Percentiles rank a stretch among this genome's conserved stretches.
Evolutionary conservation across 2,797 vertebrate species (phyloP).

Genomic region (Pygocentrus nattereri): DNA sequence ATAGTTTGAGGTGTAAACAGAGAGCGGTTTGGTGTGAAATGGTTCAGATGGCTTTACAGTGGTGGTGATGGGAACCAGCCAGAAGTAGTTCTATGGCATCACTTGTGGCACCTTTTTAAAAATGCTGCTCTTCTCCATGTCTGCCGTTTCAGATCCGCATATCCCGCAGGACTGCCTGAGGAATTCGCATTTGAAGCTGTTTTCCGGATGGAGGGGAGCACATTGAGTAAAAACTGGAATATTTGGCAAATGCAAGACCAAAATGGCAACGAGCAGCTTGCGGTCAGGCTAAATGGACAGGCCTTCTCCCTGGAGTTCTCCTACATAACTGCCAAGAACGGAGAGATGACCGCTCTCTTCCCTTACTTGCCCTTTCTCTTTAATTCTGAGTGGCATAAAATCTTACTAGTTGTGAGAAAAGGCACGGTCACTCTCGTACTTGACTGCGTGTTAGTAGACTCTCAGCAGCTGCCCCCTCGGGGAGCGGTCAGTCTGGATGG

Average conservation of each 20-base stretch:
- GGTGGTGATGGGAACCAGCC: too few relatives aligned
- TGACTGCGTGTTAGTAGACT: constrained; percentile 82
- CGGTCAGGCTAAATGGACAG: constrained; percentile 85
- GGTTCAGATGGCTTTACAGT: too few relatives aligned
- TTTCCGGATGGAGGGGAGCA: constrained; percentile 86
- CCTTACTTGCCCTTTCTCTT: constrained; percentile 81
- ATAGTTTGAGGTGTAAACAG: too few relatives aligned
- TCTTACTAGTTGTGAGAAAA: constrained; percentile 84
- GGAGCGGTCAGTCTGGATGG: constrained; percentile 81
- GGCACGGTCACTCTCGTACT: constrained; percentile 80
- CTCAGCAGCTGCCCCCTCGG: constrained; percentile 77
- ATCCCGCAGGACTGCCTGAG: constrained; percentile 83
- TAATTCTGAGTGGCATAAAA: constrained; percentile 86
- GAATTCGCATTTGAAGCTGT: constrained; percentile 88
- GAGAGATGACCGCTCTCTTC: constrained; percentile 77
- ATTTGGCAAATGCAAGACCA: constrained; percentile 90
- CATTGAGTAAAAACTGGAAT: constrained; percentile 85
- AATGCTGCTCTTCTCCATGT: too few relatives aligned
- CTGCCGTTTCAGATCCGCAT: constrained; percentile 78
- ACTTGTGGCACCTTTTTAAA: too few relatives aligned
- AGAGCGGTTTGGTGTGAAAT: too few relatives aligned
- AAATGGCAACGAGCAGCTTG: constrained; percentile 84
- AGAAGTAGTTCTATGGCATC: too few relatives aligned
- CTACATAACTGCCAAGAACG: constrained; percentile 78
- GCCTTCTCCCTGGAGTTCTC: constrained; percentile 84